Base-by-base conservation (phyloP, 2,888 invertebrate genomes). In the Epirrhoe alternata region DNA sequence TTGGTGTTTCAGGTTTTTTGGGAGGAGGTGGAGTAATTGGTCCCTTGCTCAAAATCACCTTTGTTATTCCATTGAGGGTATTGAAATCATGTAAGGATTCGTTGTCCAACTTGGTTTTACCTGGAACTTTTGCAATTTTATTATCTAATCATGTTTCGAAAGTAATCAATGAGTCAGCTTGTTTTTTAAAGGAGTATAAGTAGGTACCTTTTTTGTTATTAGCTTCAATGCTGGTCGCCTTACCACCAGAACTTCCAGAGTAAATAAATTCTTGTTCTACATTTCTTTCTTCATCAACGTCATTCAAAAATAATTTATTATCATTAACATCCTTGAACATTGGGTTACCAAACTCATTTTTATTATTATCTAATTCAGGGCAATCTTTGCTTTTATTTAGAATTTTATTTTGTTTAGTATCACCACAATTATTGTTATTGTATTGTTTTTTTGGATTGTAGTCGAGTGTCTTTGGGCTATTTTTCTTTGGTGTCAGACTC, bases 21-120 rank as follows among this genome's bases (percentile, higher is more conserved):
- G 68, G 45, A 56, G 55, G 60, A 24, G 57, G 49, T 5, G 24
- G 24, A 24, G 69, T 17, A 64, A 72, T 71, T 71, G 73, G 69
- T 33, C 74, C 77, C 66, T 82, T 84, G 66, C 74, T 78, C 14
- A 83, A 69, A 64, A 81, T 72, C 0, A 81, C 78, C 77, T 80
- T 84, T 6, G 82, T 83, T 70, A 84, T 82, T 14, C 80, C 81
- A 57, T 77, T 81, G 5, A 78, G 49, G 61, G 76, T 78, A 47
- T 74, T 73, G 57, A 59, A 38, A 8, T 75, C 70, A n/a, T 73
- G 64, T 53, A 59, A 33, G 55, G 57, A 35, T 14, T 63, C 14
- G 55, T 62, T 69, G 6, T 24, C 17, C 16, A 51, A 51, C 30
- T 42, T 59, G 31, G 4, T 31, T 45, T 16, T 52, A 49, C 35